Evolutionary conservation across 2,888 invertebrate species (phyloP).

Genomic region (Hoplodrina blanda): DNA sequence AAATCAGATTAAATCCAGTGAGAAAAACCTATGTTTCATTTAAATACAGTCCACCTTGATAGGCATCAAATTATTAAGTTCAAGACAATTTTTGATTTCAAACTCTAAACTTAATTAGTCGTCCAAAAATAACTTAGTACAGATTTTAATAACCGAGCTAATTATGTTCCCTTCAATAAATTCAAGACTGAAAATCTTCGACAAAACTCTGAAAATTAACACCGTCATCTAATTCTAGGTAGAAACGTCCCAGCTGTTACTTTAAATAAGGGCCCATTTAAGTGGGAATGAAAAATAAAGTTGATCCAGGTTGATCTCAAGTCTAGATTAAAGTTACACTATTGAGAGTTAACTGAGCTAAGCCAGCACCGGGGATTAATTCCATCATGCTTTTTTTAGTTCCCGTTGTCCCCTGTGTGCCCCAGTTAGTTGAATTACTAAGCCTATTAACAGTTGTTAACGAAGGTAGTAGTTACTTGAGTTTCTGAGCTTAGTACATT

Average conservation of each 20-base stretch:
- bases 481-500: slow-evolving; percentile 44
- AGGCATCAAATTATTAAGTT: background rate
- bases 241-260: slow-evolving; percentile 47
- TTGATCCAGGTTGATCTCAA: slow-evolving; percentile 76
- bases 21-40: too few species aligned
- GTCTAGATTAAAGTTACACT: slow-evolving; percentile 79
- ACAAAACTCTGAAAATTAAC: background rate
- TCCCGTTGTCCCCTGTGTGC: slow-evolving; percentile 56
- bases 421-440: slow-evolving; percentile 70
- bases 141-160: background rate
- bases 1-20: too few species aligned
- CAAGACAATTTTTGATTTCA: background rate
- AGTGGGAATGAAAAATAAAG: slow-evolving; percentile 76
- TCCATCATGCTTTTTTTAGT: slow-evolving; percentile 63
- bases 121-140: background rate
- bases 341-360: slow-evolving; percentile 77
- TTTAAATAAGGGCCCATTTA: slow-evolving; percentile 60
- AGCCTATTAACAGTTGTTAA: slow-evolving; percentile 77
- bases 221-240: slow-evolving; percentile 4
- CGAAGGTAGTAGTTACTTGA: slow-evolving; percentile 54
- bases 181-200: background rate
- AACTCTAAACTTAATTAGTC: background rate
- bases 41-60: too few species aligned
- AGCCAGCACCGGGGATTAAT: slow-evolving; percentile 66
- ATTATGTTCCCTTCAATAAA: background rate